Percentiles rank a stretch among this genome's conserved stretches.
Conservation (phyloP, 2,888 invertebrate species). For the Drosophila robusta region DNA sequence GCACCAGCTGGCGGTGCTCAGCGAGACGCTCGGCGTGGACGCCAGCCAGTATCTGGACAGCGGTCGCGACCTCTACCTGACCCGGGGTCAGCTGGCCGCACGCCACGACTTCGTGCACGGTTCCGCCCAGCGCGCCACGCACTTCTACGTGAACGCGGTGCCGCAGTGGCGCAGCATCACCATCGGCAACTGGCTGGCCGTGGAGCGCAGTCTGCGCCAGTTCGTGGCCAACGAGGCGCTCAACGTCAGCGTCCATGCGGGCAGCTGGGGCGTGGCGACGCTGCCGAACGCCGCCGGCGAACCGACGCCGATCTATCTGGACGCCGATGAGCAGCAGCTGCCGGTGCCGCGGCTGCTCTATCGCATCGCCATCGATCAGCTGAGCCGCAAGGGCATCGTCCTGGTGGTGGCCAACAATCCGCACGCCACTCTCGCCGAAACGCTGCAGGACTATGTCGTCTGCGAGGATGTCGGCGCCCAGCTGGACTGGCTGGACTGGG, state of each 20-base stretch:
- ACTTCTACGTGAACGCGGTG: constrained; percentile 86
- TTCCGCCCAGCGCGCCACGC: constrained; percentile 86
- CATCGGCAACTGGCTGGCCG: constrained; percentile 86
- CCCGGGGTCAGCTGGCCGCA: constrained; percentile 86
- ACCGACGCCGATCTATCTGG: constrained; percentile 80
- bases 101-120: constrained; percentile 86
- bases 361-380: constrained; percentile 86
- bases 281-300: constrained; percentile 85
- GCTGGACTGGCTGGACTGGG: constrained; percentile 70
- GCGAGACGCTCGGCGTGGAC: constrained; percentile 76
- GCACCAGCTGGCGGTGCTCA: constrained; percentile 82
- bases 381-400: constrained; percentile 67
- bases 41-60: constrained; percentile 64
- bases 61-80: constrained; percentile 68
- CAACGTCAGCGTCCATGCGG: constrained; percentile 86
- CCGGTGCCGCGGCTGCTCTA: constrained; percentile 86
- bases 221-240: constrained; percentile 82
- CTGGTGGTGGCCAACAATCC: constrained; percentile 84
- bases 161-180: constrained; percentile 87
- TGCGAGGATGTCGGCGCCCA: constrained; percentile 69
- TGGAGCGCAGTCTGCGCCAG: constrained; percentile 85
- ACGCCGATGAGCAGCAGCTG: constrained; percentile 76
- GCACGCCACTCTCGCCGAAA: constrained; percentile 66
- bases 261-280: constrained; percentile 86
- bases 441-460: constrained; percentile 62